Percentiles rank a stretch among this genome's conserved stretches.
Evolutionary conservation across 2,888 invertebrate genomes (phyloP).

Genomic region (Scaptodrosophila latifasciaeformis): DNA sequence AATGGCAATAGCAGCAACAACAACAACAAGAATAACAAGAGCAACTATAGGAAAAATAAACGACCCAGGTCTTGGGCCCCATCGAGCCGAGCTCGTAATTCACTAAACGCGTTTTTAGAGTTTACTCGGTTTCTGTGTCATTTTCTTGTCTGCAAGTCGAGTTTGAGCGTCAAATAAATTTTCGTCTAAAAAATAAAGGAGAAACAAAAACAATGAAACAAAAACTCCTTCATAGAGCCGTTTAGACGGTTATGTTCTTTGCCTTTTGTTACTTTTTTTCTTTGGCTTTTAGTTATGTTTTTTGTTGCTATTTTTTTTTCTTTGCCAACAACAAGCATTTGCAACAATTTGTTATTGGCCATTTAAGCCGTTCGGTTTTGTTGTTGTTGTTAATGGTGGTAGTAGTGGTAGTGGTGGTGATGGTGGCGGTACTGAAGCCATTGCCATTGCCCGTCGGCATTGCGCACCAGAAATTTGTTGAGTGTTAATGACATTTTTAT

Average conservation of each 20-base stretch:
- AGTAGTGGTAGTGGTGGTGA: too few relatives aligned
- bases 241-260: constrained; percentile 34
- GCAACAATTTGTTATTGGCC: constrained; percentile 69
- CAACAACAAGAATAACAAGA: too few relatives aligned
- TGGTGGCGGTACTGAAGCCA: constrained; percentile 30
- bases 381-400: constrained; percentile 6
- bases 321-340: constrained; percentile 43
- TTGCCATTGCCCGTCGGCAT: constrained; percentile 27
- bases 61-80: constrained; percentile 23
- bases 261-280: constrained; percentile 10
- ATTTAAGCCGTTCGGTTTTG: constrained; percentile 51
- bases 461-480: constrained; percentile 61
- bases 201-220: constrained; percentile 37
- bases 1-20: constrained; percentile 5
- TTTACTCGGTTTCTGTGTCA: constrained; percentile 67
- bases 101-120: constrained; percentile 45
- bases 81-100: constrained; percentile 38
- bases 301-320: constrained; percentile 9
- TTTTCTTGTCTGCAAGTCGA: constrained; percentile 62
- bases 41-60: too few relatives aligned
- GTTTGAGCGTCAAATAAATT: constrained; percentile 64
- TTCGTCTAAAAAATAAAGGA: constrained; percentile 39
- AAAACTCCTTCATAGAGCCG: constrained; percentile 37
- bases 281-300: constrained; percentile 12
- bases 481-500: constrained; percentile 66